Conservation (phyloP, 2,113 vertebrate genomes). For the Strix aluco region DNA sequence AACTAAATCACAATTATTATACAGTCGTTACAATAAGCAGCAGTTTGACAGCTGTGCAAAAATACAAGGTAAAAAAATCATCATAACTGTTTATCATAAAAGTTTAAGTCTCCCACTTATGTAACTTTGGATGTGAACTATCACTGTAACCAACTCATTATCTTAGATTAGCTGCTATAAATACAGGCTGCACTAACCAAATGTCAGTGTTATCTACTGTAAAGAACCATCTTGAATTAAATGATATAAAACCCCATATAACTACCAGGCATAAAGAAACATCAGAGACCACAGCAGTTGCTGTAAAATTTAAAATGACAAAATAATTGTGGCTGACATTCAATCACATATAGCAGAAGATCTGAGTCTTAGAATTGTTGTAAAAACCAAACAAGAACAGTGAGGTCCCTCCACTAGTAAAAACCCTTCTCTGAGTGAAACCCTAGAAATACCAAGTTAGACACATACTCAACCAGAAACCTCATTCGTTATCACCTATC, state of each 20-base stretch:
- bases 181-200: neutral
- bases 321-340: neutral
- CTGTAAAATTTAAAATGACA: neutral
- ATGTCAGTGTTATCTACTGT: neutral
- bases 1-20: neutral
- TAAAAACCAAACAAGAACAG: neutral
- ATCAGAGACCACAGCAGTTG: accelerated
- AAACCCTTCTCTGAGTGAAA: neutral
- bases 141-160: neutral
- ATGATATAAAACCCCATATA: neutral
- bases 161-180: neutral
- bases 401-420: neutral
- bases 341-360: neutral
- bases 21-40: neutral
- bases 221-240: neutral
- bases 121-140: neutral
- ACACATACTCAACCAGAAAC: neutral
- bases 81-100: neutral
- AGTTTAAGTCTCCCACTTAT: neutral
- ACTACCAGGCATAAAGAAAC: neutral
- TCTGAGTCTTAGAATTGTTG: neutral
- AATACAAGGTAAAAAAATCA: neutral
- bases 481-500: neutral
- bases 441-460: neutral
- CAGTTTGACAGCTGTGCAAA: constrained; percentile 5